Evolutionary conservation across 2,888 invertebrate genomes (phyloP).

Genomic region (Leucophenga maculata): DNA sequence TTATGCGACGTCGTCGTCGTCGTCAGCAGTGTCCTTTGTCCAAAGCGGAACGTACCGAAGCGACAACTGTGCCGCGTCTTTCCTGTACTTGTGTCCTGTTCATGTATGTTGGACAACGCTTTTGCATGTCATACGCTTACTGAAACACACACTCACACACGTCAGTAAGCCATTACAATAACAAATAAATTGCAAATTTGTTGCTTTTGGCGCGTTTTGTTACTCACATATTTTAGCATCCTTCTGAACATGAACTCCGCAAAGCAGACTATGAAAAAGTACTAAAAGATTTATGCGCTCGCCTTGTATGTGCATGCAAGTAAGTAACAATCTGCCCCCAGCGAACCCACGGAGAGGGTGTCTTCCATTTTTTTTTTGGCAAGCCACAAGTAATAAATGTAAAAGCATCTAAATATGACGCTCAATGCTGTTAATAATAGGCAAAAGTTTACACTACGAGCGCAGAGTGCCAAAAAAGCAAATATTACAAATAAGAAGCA

Average conservation of each 20-base stretch:
- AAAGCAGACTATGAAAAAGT: slow-evolving; percentile 53
- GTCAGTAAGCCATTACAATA: slow-evolving; percentile 48
- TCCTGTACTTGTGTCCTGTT: background rate
- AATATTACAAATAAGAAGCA: background rate
- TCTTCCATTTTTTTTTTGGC: slow-evolving; percentile 7
- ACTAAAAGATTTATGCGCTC: slow-evolving; percentile 55
- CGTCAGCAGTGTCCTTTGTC: slow-evolving; percentile 30
- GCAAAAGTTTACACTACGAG: slow-evolving; percentile 13
- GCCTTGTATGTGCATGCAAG: background rate
- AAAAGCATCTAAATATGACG: slow-evolving; percentile 34
- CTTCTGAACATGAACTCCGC: slow-evolving; percentile 32
- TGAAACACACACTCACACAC: slow-evolving; percentile 5
- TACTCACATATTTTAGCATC: slow-evolving; percentile 8
- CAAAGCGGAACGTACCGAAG: background rate
- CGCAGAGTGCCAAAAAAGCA: background rate
- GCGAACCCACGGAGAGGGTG: background rate
- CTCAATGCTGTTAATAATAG: slow-evolving; percentile 27
- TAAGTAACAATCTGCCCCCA: background rate
- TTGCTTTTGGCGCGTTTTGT: slow-evolving; percentile 36
- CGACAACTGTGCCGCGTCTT: no score
- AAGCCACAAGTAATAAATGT: slow-evolving; percentile 28
- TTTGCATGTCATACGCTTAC: slow-evolving; percentile 37
- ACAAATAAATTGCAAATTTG: slow-evolving; percentile 59
- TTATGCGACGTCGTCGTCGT: slow-evolving; percentile 36
- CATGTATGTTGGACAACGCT: slow-evolving; percentile 7